These are phyloP conservation scores for Netelia fuscicornis DNA, from an alignment of 2,888 invertebrate genomes.

Conservation along the genomic window DNA sequence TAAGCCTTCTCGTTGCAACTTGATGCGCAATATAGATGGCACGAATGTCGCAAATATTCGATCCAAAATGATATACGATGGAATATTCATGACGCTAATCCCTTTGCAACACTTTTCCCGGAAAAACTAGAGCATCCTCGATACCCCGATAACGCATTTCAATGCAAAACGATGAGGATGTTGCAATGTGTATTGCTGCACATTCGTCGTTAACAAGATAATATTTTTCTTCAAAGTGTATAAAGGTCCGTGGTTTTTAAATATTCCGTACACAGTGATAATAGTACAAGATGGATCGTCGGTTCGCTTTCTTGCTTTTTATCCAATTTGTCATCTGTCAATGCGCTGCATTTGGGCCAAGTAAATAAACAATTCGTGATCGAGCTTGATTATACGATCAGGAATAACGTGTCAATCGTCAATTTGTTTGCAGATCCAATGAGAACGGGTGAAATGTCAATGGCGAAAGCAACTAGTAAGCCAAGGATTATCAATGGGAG, in stretches of 20 bases:
- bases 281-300: slow-evolving; percentile 25
- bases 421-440: slow-evolving; percentile 23
- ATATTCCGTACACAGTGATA: slow-evolving; percentile 11
- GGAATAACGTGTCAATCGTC: background rate
- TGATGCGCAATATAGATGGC: background rate
- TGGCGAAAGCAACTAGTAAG: background rate
- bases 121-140: slow-evolving; percentile 37
- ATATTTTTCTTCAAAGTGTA: slow-evolving; percentile 30
- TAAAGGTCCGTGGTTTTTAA: slow-evolving; percentile 48
- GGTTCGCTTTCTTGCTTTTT: slow-evolving; percentile 23
- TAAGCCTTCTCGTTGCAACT: background rate
- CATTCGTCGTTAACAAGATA: slow-evolving; percentile 42
- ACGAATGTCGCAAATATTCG: background rate
- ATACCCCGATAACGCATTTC: slow-evolving; percentile 21
- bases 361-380: slow-evolving; percentile 14
- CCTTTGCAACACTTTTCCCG: slow-evolving; percentile 47
- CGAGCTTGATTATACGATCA: slow-evolving; percentile 2
- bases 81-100: slow-evolving; percentile 2
- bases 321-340: slow-evolving; percentile 50
- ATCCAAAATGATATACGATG: slow-evolving; percentile 19
- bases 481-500: slow-evolving; percentile 79
- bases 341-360: slow-evolving; percentile 30
- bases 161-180: slow-evolving; percentile 29
- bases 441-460: background rate
- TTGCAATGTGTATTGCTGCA: background rate